These are phyloP conservation scores for Apaloderma vittatum DNA, from an alignment of 2,113 vertebrate genomes.

Conservation along the genomic window DNA sequence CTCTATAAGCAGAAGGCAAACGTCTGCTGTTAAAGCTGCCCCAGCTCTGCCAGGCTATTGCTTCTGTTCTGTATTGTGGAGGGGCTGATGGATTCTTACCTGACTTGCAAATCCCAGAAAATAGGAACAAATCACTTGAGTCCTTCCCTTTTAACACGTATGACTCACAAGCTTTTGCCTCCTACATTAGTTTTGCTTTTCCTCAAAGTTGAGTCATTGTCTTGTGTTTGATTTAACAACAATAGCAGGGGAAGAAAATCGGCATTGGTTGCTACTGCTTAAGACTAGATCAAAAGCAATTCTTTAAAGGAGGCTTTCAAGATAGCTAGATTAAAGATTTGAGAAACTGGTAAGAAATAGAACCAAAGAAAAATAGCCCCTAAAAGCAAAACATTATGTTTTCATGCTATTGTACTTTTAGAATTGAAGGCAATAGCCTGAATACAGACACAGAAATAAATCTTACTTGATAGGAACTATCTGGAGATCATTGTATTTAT, in stretches of 20 bases:
- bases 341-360: not conserved
- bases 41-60: not conserved
- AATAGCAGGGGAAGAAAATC: not conserved
- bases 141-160: not conserved
- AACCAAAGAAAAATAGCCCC: not conserved
- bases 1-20: not conserved
- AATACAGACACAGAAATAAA: not conserved
- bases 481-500: constrained; percentile 40
- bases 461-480: constrained; percentile 15
- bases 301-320: constrained; percentile 20
- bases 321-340: not conserved
- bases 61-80: not conserved
- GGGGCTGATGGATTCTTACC: not conserved
- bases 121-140: not conserved
- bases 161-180: constrained; percentile 60
- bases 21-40: not conserved
- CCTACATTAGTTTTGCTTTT: constrained; percentile 59
- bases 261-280: not conserved
- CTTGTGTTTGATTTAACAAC: constrained; percentile 55
- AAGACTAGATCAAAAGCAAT: constrained; percentile 5
- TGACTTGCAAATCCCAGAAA: not conserved
- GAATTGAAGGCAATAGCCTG: constrained; percentile 39
- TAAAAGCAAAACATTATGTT: constrained; percentile 14
- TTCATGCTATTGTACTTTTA: constrained; percentile 25
- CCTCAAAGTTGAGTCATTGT: constrained; percentile 60